Evolutionary conservation across 2,113 vertebrate genomes (phyloP), one percentile per base, ranked within the genome.

Genomic region (Platysternon megacephalum): DNA sequence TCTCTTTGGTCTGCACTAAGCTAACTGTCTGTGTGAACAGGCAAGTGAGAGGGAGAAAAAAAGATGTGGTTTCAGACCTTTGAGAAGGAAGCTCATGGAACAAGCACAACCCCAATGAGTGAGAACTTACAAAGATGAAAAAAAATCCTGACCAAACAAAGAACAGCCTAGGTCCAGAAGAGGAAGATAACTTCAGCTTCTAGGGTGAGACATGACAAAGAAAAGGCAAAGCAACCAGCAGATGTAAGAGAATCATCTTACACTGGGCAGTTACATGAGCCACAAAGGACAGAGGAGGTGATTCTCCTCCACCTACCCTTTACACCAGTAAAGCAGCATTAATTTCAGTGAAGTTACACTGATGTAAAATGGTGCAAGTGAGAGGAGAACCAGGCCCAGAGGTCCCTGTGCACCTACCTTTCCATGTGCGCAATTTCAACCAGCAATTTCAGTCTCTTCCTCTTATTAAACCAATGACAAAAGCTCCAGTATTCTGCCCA

Each of bases 11-110:
- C 53, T 44, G 14, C 5, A 53, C 89, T 56, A 76, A 88, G 51
- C 55, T 90, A 53, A 91, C 72, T 72, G 79, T 32, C 81, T 93
- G 78, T 83, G 86, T 94, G 83, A 22, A 83, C 29, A 82, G 87
- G 11, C 82, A 74, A 21, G 32, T 44, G 42, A 72, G 78, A 74
- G 6, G 28, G 39, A 0, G 11, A 29, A 26, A 72, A 51, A n/a
- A 5, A 46, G 5, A 13, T 17, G 10, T 17, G 68, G 84, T 61
- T 72, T 83, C 74, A 16, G 10, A 68, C 44, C 65, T 86, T 39
- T 17, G 39, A 91, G 76, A 68, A 11, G 29, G 26, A 80, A 52
- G 4, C 16, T 6, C 10, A 26, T 49, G 10, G 21, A 11, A 26
- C 76, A 19, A 8, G 53, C 53, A 86, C 78, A 93, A 2, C 53